These are phyloP conservation scores for Amphiprion percula DNA, from an alignment of 2,113 vertebrate species.

Conservation along the genomic window DNA sequence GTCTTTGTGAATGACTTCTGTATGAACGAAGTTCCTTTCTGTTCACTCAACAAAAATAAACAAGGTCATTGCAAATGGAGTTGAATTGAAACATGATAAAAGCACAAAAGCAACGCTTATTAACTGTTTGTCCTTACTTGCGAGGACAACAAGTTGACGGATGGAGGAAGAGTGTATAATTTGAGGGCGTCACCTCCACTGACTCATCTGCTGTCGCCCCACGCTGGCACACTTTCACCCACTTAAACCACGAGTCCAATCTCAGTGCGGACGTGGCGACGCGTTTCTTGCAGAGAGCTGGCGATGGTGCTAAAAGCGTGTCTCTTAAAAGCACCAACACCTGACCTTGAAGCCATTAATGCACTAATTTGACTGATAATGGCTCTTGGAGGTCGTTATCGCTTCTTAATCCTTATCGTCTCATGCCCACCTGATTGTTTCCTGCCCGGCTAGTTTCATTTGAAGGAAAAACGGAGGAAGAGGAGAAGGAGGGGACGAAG, in stretches of 20 bases:
- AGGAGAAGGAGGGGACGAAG: conserved; percentile 13
- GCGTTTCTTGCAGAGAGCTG: conserved; percentile 20
- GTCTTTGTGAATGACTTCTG: background rate
- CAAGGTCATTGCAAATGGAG: no score
- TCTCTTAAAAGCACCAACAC: conserved; percentile 57
- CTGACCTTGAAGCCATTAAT: conserved; percentile 68
- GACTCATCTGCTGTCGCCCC: background rate
- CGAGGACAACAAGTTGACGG: no score
- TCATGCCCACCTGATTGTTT: conserved; percentile 50
- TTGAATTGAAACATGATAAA: no score
- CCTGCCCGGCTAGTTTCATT: conserved; percentile 12
- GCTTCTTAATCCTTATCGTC: conserved; percentile 63
- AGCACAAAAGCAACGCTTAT: no score
- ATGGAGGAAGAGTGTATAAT: no score
- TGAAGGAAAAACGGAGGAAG: background rate
- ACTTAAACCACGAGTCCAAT: conserved; percentile 12
- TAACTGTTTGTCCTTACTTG: no score
- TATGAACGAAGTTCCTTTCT: no score
- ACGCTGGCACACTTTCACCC: background rate
- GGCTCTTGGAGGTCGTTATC: conserved; percentile 12
- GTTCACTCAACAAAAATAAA: no score
- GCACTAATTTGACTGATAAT: conserved; percentile 72
- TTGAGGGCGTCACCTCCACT: no score
- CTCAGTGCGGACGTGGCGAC: conserved; percentile 17
- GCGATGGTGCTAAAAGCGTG: conserved; percentile 48